Conservation (phyloP, 53 echinoderm and acorn worm genomes). For the Arbacia lixula region DNA sequence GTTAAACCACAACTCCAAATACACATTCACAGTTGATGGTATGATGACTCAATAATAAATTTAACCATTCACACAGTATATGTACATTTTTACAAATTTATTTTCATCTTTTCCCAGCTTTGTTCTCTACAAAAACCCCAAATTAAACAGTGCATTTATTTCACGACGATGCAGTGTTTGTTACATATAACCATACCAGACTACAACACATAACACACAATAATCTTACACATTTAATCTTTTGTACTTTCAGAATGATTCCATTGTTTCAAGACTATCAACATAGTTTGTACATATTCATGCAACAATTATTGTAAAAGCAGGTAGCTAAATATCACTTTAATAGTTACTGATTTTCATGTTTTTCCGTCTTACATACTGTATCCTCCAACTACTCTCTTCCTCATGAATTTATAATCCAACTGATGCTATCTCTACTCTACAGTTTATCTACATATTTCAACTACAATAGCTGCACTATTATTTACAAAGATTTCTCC, state of each 20-base stretch:
- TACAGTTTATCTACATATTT: no score
- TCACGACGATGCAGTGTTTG: slow-evolving; percentile 2
- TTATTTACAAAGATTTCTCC: no score
- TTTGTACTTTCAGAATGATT: slow-evolving; percentile 25
- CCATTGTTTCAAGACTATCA: slow-evolving; percentile 1
- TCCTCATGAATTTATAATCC: no score
- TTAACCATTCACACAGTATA: neutral
- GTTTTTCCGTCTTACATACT: no score
- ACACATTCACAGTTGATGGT: no score
- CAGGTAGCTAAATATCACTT: no score
- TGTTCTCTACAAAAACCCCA: slow-evolving; percentile 48
- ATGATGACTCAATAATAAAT: no score
- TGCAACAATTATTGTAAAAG: neutral
- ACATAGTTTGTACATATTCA: neutral
- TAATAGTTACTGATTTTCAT: no score
- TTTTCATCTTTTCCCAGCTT: slow-evolving; percentile 17
- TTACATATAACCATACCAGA: slow-evolving; percentile 26
- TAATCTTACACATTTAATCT: slow-evolving; percentile 16
- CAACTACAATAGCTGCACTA: no score
- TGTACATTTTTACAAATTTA: slow-evolving; percentile 54
- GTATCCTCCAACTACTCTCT: no score
- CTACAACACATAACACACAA: slow-evolving; percentile 43
- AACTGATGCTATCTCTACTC: no score
- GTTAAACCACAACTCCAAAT: no score
- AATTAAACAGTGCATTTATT: slow-evolving; percentile 27